Percentiles rank a stretch among this genome's conserved stretches.
Conservation (phyloP, 1,140 invertebrate genomes). For the Belonocnema kinseyi region DNA sequence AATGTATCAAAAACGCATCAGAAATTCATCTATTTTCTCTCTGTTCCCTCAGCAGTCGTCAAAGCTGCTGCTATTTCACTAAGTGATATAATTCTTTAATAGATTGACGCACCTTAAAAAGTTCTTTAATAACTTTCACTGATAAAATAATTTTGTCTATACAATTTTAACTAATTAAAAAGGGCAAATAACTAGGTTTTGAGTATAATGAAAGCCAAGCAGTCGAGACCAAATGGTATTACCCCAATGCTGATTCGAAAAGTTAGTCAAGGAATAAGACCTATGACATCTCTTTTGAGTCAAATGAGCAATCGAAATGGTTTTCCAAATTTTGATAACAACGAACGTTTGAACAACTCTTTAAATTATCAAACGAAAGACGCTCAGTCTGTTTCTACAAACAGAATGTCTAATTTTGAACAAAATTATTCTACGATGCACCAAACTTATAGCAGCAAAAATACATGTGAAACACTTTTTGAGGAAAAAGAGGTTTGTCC, state of each 20-base stretch:
- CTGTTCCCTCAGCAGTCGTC: too few relatives aligned
- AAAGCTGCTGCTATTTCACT: too few relatives aligned
- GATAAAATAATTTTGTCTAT: slow-evolving; percentile 19
- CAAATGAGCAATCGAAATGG: slow-evolving; percentile 41
- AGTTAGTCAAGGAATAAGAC: slow-evolving; percentile 61
- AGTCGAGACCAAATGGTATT: slow-evolving; percentile 58
- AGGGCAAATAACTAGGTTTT: slow-evolving; percentile 63
- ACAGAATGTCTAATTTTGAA: background rate
- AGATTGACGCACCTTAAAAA: too few relatives aligned
- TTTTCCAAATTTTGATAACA: slow-evolving; percentile 5
- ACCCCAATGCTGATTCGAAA: slow-evolving; percentile 59
- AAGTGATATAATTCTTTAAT: too few relatives aligned
- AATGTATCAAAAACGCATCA: too few relatives aligned
- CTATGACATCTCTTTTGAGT: slow-evolving; percentile 56
- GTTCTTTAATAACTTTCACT: too few relatives aligned
- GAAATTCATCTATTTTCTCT: too few relatives aligned
- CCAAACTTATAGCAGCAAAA: slow-evolving; percentile 33
- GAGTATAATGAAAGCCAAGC: slow-evolving; percentile 74
- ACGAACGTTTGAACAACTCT: background rate
- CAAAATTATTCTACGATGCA: background rate
- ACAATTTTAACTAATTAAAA: background rate
- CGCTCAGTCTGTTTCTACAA: background rate
- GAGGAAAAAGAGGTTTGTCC: slow-evolving; percentile 35
- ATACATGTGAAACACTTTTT: slow-evolving; percentile 28
- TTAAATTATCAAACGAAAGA: slow-evolving; percentile 22